Percentiles rank a stretch among this genome's conserved stretches.
Evolutionary conservation across 2,113 vertebrate species (phyloP).

Genomic region (Charina bottae): DNA sequence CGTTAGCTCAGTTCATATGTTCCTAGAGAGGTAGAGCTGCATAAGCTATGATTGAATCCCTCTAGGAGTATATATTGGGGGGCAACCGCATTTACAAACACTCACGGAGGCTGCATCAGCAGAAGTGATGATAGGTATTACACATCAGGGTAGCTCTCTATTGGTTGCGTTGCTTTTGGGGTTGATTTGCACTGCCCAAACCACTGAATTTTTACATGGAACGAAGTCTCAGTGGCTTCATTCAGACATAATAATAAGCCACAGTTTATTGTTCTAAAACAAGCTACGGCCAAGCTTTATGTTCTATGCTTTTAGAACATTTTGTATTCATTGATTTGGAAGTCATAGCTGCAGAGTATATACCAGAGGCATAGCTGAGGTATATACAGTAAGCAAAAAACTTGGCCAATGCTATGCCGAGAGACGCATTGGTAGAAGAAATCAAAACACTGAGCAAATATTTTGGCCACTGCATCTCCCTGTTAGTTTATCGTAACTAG

Average conservation of each 20-base stretch:
- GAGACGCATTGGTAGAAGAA: background rate
- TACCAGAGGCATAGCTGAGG: background rate
- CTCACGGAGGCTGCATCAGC: background rate
- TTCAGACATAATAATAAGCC: slow-evolving; percentile 6
- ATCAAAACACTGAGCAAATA: background rate
- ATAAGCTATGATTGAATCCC: background rate
- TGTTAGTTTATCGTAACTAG: background rate
- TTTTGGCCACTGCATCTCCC: background rate
- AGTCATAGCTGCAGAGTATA: background rate
- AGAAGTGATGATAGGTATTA: background rate
- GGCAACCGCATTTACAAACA: slow-evolving; percentile 11
- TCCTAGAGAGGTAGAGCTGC: background rate
- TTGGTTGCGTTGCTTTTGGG: background rate
- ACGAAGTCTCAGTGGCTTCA: background rate
- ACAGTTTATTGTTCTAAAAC: background rate
- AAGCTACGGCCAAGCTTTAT: background rate
- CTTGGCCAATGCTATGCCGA: background rate
- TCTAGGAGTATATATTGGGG: background rate
- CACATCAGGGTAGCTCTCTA: background rate
- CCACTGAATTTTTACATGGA: background rate
- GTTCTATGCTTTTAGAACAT: background rate
- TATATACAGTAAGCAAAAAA: background rate
- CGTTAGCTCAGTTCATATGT: slow-evolving; percentile 10
- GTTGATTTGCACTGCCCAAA: background rate
- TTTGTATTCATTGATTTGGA: background rate